Percentiles rank a stretch among this genome's conserved stretches.
phyloP scores from a whole-genome alignment of 2,113 vertebrate genomes.

The Gnathochromis pfefferi region DNA sequence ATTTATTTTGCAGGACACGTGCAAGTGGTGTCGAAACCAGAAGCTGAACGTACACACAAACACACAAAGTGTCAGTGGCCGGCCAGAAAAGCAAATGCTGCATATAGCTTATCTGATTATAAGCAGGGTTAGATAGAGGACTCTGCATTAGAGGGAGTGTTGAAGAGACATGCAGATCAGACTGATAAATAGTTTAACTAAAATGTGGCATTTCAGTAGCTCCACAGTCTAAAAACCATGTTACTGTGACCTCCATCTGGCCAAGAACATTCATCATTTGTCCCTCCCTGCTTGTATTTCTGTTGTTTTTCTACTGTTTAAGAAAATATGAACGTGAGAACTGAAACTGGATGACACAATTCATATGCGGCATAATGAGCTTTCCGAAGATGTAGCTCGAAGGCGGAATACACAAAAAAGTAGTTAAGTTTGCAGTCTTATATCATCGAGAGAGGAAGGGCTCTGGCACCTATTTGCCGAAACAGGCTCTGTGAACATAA shows the following conservation, averaged over 20 bases:
- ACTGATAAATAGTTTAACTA: not conserved
- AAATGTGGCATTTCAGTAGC: not conserved
- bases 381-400: not conserved
- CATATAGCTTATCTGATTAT: constrained; percentile 13
- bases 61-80: not conserved
- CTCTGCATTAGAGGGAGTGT: not conserved
- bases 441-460: not conserved
- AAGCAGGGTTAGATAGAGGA: constrained; percentile 18
- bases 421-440: not conserved
- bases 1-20: not conserved
- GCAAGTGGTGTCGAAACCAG: not conserved
- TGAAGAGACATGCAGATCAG: not conserved
- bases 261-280: not conserved
- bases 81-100: not conserved
- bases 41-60: not conserved
- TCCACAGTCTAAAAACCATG: not conserved
- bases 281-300: not conserved
- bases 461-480: not conserved
- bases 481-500: not conserved
- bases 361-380: not conserved
- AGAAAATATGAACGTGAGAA: not conserved
- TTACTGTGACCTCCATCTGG: not conserved
- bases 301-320: not conserved
- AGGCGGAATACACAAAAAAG: not conserved
- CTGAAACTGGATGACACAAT: not conserved